phyloP scores from a whole-genome alignment of 1,140 invertebrate species.

The Drosophila lacertosa region DNA sequence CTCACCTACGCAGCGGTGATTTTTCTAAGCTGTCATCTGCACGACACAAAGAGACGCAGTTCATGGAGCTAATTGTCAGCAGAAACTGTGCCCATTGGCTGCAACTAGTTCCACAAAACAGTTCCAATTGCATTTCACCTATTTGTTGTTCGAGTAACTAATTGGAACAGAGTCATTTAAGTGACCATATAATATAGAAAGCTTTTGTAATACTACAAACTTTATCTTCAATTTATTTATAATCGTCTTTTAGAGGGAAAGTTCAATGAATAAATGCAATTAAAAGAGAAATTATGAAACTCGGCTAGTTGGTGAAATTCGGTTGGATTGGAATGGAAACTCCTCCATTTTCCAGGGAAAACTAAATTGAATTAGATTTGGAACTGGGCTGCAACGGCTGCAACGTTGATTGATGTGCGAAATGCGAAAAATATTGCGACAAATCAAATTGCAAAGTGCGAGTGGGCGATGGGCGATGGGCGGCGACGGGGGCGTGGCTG shows the following conservation, averaged over 20 bases:
- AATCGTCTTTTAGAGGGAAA: too few species aligned
- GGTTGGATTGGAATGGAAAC: conserved; percentile 2
- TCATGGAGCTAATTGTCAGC: conserved; percentile 71
- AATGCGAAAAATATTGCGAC: conserved; percentile 70
- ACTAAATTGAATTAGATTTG: conserved; percentile 42
- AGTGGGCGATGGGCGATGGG: too few species aligned
- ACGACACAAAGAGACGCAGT: conserved; percentile 52
- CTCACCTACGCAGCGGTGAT: conserved; percentile 49
- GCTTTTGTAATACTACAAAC: too few species aligned
- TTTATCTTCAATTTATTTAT: too few species aligned
- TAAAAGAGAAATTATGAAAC: too few species aligned
- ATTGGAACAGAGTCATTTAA: too few species aligned
- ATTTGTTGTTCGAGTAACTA: too few species aligned
- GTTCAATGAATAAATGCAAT: too few species aligned
- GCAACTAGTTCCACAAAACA: conserved; percentile 6
- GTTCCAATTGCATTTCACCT: neutral
- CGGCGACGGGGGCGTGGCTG: neutral
- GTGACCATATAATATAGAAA: too few species aligned
- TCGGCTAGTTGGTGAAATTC: conserved; percentile 19
- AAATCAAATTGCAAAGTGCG: conserved; percentile 67
- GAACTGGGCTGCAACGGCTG: conserved; percentile 39
- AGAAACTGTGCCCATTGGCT: conserved; percentile 45
- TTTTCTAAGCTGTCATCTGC: conserved; percentile 79
- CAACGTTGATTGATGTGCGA: conserved; percentile 66
- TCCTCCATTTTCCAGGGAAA: neutral